These are phyloP conservation scores for Cheilosia impressa DNA, from an alignment of 2,888 invertebrate species.

Conservation along the genomic window DNA sequence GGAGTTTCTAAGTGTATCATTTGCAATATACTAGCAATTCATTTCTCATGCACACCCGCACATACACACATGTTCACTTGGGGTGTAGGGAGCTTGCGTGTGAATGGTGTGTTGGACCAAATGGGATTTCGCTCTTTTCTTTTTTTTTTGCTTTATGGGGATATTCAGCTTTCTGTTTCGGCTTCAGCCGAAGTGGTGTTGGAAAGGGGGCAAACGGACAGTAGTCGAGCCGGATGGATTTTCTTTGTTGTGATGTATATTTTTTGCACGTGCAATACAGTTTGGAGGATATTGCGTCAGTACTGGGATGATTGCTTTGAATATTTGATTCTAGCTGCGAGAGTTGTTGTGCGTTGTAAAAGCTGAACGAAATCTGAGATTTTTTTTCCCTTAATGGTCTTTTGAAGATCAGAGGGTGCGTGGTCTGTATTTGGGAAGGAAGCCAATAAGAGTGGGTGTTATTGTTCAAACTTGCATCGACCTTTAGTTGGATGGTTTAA, in stretches of 20 bases:
- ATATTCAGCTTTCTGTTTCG: slow-evolving; percentile 6
- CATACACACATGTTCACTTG: not conserved
- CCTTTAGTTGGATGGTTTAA: no score
- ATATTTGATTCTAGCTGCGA: slow-evolving; percentile 44
- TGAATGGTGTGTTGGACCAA: slow-evolving; percentile 46
- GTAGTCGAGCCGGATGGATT: slow-evolving; percentile 22
- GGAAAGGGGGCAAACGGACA: slow-evolving; percentile 27
- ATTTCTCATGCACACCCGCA: slow-evolving; percentile 45
- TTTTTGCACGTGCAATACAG: slow-evolving; percentile 29
- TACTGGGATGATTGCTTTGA: slow-evolving; percentile 38
- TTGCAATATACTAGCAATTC: slow-evolving; percentile 70
- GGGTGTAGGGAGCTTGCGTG: not conserved
- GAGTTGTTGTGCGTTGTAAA: slow-evolving; percentile 3
- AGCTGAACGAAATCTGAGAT: not conserved
- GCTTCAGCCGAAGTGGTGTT: slow-evolving; percentile 27
- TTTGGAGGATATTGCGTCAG: slow-evolving; percentile 38
- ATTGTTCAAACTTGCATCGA: no score
- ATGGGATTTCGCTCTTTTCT: slow-evolving; percentile 34
- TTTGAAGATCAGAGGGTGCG: not conserved
- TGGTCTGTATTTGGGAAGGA: no score
- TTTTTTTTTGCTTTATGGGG: not conserved
- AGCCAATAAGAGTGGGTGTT: no score
- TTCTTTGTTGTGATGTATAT: slow-evolving; percentile 42
- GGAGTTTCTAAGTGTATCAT: slow-evolving; percentile 70
- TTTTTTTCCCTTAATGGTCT: not conserved